Evolutionary conservation across 2,797 vertebrate genomes (phyloP).

Genomic region (Danio choprae): DNA sequence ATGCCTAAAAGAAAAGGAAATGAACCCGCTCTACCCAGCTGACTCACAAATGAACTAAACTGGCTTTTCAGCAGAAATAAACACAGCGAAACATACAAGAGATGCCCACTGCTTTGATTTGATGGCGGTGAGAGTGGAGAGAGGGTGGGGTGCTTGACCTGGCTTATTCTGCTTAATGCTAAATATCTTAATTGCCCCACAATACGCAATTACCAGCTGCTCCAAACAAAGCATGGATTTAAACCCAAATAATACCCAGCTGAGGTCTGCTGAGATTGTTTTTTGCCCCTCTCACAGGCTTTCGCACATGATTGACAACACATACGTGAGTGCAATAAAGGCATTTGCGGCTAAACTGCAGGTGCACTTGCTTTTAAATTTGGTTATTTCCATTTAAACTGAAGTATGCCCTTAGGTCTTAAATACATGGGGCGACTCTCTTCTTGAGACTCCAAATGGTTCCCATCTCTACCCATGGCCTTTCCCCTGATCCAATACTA

Average conservation of each 20-base stretch:
- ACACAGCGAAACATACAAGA: constrained; percentile 77
- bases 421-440: too few relatives aligned
- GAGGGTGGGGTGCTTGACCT: constrained; percentile 61
- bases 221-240: constrained; percentile 65
- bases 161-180: constrained; percentile 59
- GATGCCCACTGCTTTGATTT: constrained; percentile 57
- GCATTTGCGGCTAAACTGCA: neutral
- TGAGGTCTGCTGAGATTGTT: constrained; percentile 47
- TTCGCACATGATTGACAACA: constrained; percentile 39
- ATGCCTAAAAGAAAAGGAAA: constrained; percentile 73
- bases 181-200: constrained; percentile 67
- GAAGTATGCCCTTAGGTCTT: neutral
- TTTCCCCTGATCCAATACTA: constrained; percentile 26
- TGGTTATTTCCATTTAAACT: neutral
- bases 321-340: neutral
- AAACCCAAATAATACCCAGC: constrained; percentile 58
- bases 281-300: neutral
- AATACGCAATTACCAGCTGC: constrained; percentile 67
- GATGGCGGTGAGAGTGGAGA: constrained; percentile 47
- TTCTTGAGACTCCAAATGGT: neutral
- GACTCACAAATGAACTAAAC: constrained; percentile 84
- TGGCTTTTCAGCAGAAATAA: constrained; percentile 82
- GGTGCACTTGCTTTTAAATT: constrained; percentile 4
- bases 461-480: neutral
- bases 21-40: constrained; percentile 78